Evolutionary conservation across 2,113 vertebrate species (phyloP), one percentile per base, ranked within the genome.

Genomic region (Antennarius striatus): DNA sequence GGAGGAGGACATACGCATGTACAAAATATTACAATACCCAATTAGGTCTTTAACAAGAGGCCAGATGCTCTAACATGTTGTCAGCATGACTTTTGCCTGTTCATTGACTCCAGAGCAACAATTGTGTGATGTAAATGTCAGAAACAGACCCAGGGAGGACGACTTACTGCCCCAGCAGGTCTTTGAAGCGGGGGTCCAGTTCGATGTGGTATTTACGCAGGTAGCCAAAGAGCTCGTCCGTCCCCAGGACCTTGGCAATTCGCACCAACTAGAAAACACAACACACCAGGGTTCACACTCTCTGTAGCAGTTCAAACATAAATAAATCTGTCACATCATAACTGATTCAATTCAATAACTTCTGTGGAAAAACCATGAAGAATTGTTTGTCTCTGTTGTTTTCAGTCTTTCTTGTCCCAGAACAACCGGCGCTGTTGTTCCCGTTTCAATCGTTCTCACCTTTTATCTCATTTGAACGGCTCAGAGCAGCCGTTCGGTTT

Each of bases 201-300:
- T 98, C 97, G 86, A 98, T 99, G 93, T 97, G 98, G 85, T 98
- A 99, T 84, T 98, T 99, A 85, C 96, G 96, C 91, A 98, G 93
- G 87, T 99, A 99, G 63, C 95, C 95, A 62, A 95, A 99, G 68
- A 99, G 93, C 83, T 99, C 98, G 53, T 99, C 98, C 71, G 98
- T 99, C 79, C 98, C 98, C 81, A 99, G 93, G 77, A 99, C 97
- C 85, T 99, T 99, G 83, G 98, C 98, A 32, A 99, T 99, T 79
- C 98, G 94, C 82, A 99, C 97, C 91, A 99, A 90, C 97, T 99
- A 15, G 89, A 54, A 91, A 89, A 13, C 54, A 92, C 47, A 91
- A 82, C n/a, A 60, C 5, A 51, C 3, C 1, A 2, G 0, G n/a
- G 7, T 36, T 36, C n/a, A 49, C 50, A 52, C 22, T 36, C 43